These are phyloP conservation scores for Phortica variegata DNA, from an alignment of 1,140 invertebrate species.

Conservation along the genomic window DNA sequence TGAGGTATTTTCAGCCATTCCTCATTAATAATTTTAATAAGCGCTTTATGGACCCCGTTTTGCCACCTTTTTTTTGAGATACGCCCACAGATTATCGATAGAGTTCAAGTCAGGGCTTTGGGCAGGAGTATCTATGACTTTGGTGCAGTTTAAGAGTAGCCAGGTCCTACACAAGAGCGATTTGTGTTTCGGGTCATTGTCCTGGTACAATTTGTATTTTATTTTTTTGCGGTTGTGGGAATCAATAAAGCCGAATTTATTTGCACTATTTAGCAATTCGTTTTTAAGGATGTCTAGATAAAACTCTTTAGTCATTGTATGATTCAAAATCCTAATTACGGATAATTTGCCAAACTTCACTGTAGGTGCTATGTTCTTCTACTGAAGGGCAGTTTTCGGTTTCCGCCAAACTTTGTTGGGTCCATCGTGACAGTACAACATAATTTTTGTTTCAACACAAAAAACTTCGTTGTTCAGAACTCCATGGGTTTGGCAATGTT, in stretches of 20 bases:
- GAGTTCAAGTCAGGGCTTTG: too few relatives aligned
- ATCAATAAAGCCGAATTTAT: constrained; percentile 3
- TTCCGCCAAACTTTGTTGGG: constrained; percentile 2
- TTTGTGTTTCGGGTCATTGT: too few relatives aligned
- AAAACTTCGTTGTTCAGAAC: background rate
- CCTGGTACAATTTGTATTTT: background rate
- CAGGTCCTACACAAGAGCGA: background rate
- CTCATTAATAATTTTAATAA: too few relatives aligned
- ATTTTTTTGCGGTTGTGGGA: background rate
- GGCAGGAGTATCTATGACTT: constrained; percentile 6
- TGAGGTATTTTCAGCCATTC: too few relatives aligned
- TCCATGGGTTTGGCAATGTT: background rate
- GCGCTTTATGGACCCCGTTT: too few relatives aligned
- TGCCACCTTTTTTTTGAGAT: too few relatives aligned
- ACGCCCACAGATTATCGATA: constrained; percentile 4
- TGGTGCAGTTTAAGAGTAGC: background rate
- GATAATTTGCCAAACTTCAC: constrained; percentile 5
- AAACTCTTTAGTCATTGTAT: constrained; percentile 1
- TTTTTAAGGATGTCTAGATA: constrained; percentile 4
- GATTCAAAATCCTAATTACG: constrained; percentile 1
- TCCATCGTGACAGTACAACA: background rate
- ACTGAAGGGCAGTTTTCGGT: background rate
- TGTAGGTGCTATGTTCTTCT: constrained; percentile 2
- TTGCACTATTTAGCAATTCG: background rate
- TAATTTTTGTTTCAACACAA: constrained; percentile 4